Evolutionary conservation across 2,797 vertebrate species (phyloP).

Genomic region (Pteronotus mesoamericanus): DNA sequence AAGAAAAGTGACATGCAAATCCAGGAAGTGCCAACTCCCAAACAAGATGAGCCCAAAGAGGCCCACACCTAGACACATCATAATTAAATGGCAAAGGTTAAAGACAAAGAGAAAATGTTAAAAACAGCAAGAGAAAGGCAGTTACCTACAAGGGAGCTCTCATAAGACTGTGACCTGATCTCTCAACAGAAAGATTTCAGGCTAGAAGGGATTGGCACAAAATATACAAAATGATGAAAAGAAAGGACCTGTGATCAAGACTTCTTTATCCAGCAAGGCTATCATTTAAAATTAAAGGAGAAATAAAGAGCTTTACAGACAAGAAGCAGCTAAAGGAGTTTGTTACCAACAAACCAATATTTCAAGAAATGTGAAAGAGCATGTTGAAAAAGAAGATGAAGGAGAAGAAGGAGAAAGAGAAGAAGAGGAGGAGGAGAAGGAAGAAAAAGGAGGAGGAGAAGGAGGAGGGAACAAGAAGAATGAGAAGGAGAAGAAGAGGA

Average conservation of each 20-base stretch:
- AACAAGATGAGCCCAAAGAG: not conserved
- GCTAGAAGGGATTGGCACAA: not conserved
- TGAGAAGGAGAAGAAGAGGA: not conserved
- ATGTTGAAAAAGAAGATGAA: not conserved
- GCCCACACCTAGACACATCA: not conserved
- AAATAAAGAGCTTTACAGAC: not conserved
- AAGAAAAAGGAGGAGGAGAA: too few species aligned
- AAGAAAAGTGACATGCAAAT: not conserved
- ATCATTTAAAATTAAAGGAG: not conserved
- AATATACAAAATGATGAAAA: not conserved
- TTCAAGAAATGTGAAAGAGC: not conserved
- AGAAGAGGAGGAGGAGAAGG: not conserved
- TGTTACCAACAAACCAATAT: not conserved
- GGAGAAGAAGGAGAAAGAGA: not conserved
- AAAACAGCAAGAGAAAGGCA: not conserved
- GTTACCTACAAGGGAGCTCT: not conserved
- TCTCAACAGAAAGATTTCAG: not conserved
- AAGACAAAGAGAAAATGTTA: not conserved
- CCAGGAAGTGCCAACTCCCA: not conserved
- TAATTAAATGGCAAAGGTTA: not conserved
- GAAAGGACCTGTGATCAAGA: not conserved
- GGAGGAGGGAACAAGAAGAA: too few species aligned
- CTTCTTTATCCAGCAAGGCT: not conserved
- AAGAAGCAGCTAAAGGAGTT: not conserved
- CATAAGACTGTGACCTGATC: not conserved